Conservation (phyloP, 2,888 invertebrate species). For the Miltochrista miniata region DNA sequence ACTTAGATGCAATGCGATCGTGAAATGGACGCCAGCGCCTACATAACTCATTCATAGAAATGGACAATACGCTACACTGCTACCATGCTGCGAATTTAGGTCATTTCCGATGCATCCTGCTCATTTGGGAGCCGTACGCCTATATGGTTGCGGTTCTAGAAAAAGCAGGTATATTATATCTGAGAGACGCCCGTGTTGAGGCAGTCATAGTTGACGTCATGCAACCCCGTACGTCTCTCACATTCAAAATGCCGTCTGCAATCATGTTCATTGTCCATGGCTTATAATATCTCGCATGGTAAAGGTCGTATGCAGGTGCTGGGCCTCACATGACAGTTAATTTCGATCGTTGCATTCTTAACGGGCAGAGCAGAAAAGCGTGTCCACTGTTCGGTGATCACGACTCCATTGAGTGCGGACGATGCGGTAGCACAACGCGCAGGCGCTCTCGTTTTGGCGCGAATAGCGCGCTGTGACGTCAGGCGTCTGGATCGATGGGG, state of each 20-base stretch:
- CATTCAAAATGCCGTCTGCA: constrained; percentile 46
- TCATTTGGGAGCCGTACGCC: constrained; percentile 79
- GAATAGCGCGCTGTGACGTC: constrained; percentile 82
- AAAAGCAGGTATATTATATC: constrained; percentile 77
- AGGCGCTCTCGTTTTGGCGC: constrained; percentile 82
- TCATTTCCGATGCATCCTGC: constrained; percentile 68
- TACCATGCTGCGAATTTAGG: constrained; percentile 56
- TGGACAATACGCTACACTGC: constrained; percentile 53
- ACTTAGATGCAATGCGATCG: constrained; percentile 60
- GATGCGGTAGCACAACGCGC: constrained; percentile 77
- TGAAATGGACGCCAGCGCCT: constrained; percentile 51
- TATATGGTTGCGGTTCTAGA: constrained; percentile 77
- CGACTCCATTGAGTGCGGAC: constrained; percentile 78
- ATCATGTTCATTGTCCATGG: too few relatives aligned
- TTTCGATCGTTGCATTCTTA: constrained; percentile 63
- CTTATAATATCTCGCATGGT: constrained; percentile 9
- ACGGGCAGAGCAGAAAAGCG: constrained; percentile 68
- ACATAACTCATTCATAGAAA: constrained; percentile 69
- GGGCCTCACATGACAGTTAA: constrained; percentile 66
- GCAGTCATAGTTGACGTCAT: constrained; percentile 76
- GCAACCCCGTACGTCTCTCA: constrained; percentile 82
- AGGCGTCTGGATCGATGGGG: constrained; percentile 83
- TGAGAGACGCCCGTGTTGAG: constrained; percentile 81
- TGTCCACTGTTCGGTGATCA: constrained; percentile 73
- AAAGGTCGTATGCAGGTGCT: constrained; percentile 48